Conservation (phyloP, 1,140 invertebrate genomes). For the Vanessa tameamea region DNA sequence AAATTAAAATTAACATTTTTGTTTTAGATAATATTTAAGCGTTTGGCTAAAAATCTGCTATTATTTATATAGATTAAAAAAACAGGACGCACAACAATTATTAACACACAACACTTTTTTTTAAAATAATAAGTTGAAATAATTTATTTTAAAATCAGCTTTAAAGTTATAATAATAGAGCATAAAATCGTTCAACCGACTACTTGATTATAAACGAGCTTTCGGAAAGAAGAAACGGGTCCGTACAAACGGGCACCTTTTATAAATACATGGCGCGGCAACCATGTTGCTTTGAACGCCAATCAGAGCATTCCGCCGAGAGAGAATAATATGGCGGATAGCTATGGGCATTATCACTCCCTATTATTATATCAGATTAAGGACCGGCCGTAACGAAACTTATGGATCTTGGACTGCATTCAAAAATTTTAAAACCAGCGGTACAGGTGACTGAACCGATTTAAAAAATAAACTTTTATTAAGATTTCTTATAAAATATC, state of each 20-base stretch:
- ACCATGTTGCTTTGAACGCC: constrained; percentile 67
- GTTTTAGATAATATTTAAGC: too few relatives aligned
- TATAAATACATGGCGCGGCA: constrained; percentile 66
- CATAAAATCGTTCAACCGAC: constrained; percentile 18
- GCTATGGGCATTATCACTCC: constrained; percentile 62
- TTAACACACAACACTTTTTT: not conserved
- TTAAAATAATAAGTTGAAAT: not conserved
- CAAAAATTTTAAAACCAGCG: constrained; percentile 35
- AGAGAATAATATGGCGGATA: constrained; percentile 65
- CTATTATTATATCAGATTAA: constrained; percentile 59
- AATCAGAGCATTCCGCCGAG: constrained; percentile 58
- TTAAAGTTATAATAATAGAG: constrained; percentile 22
- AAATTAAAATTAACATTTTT: too few relatives aligned
- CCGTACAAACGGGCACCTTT: constrained; percentile 51
- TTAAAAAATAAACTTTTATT: not conserved
- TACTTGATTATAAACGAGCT: constrained; percentile 32
- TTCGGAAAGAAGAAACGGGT: constrained; percentile 47
- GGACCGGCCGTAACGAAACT: constrained; percentile 41
- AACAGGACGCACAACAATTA: too few relatives aligned
- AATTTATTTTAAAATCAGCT: not conserved
- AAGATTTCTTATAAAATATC: not conserved
- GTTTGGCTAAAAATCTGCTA: too few relatives aligned
- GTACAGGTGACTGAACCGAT: constrained; percentile 2
- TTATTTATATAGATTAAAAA: too few relatives aligned
- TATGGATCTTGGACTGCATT: constrained; percentile 35